Evolutionary conservation across 2,888 invertebrate species (phyloP).

Genomic region (Yponomeuta malinellus): DNA sequence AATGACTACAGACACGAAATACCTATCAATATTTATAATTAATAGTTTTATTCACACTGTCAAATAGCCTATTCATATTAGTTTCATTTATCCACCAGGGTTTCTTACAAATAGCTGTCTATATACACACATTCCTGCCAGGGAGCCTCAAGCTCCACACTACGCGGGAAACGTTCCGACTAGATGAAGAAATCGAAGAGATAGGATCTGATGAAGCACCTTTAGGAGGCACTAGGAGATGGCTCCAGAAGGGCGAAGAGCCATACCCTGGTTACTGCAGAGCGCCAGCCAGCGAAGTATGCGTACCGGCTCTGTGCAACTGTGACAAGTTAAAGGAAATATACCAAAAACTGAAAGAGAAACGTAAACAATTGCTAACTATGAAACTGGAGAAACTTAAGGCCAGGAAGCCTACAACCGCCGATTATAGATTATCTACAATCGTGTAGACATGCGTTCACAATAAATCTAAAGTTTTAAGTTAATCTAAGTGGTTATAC

Average conservation of each 20-base stretch:
- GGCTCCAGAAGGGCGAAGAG: conserved; percentile 44
- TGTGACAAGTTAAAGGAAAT: conserved; percentile 40
- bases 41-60: no score
- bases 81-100: conserved; percentile 30
- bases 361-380: background rate
- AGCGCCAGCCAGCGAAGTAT: conserved; percentile 43
- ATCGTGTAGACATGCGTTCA: no score
- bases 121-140: conserved; percentile 44
- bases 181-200: conserved; percentile 4
- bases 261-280: conserved; percentile 65
- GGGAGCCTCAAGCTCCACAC: conserved; percentile 42
- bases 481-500: no score
- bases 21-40: no score
- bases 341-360: conserved; percentile 31
- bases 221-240: conserved; percentile 35
- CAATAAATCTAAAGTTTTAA: no score
- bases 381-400: background rate
- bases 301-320: conserved; percentile 49
- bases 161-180: conserved; percentile 8
- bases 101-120: conserved; percentile 37
- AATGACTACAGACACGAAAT: no score
- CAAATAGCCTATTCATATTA: no score
- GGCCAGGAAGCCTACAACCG: background rate
- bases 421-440: no score
- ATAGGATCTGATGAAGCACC: conserved; percentile 10